Evolutionary conservation across 2,797 vertebrate species (phyloP), one percentile per base, ranked within the genome.

Genomic region (Remorina albescens): DNA sequence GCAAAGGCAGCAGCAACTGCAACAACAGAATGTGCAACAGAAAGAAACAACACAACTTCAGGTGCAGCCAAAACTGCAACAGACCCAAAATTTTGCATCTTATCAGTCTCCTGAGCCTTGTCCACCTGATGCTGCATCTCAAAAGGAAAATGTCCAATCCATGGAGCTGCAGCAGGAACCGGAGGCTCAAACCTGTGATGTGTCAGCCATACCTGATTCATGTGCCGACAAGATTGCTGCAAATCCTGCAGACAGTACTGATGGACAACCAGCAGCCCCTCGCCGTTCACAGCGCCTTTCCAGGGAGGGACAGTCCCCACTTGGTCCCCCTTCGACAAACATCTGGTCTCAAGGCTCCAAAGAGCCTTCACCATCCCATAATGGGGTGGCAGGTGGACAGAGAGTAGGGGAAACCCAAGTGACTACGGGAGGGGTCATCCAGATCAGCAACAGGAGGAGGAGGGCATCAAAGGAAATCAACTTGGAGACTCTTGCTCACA

Each of bases 391-490:
- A 0, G 78, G 63, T 2, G 32, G 6, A 3, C 77, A 81, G 51
- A 91, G n/a, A 49, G 86, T 91, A 93, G 72, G 84, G 85, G 95
- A 94, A 90, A 88, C 86, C 93, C 18, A 95, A 86, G 88, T 89
- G 88, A 69, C 91, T 44, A 84, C 95, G 67, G 90, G 86, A 94
- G 96, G 97, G 9, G 96, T 98, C 61, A 97, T 98, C 83, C 96
- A 97, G 90, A 95, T 94, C 78, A 95, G 94, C 0, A 90, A 94
- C 1, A 88, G 96, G 82, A 93, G 93, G 26, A 92, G 96, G n/a
- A 94, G 96, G 76, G 94, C 93, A 0, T 98, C 96, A 16, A 96
- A 97, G 87, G 97, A 98, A 90, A 96, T 96, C 81, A 98, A 98
- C 82, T 76, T 98, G 92, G 94, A 97, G 83, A 98, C 96, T 70